A percentile compares a stretch with the other conserved stretches of the same genome.
These are phyloP conservation scores for Phalacrocorax pelagicus DNA, from an alignment of 2,113 vertebrate genomes.

Conservation along the genomic window DNA sequence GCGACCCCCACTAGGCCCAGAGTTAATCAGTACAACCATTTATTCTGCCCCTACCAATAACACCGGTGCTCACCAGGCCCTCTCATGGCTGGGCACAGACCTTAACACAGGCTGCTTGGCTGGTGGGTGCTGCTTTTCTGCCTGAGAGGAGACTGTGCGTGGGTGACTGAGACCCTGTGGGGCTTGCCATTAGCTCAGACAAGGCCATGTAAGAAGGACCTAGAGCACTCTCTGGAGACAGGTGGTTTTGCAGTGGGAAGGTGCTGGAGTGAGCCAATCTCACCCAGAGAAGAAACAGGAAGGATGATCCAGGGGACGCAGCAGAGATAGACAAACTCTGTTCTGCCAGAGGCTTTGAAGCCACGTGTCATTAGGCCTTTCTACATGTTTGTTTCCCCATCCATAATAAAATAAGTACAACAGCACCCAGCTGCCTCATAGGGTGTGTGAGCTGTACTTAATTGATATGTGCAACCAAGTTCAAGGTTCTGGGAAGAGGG, in stretches of 20 bases:
- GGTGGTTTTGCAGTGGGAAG: not conserved
- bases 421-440: conserved; percentile 35
- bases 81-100: not conserved
- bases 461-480: not conserved
- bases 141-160: accelerated
- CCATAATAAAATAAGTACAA: conserved; percentile 57
- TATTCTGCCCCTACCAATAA: not conserved
- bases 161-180: not conserved
- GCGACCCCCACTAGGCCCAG: not conserved
- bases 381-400: conserved; percentile 45
- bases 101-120: not conserved
- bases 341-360: not conserved
- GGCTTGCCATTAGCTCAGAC: not conserved
- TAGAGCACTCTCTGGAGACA: not conserved
- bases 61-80: not conserved
- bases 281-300: not conserved
- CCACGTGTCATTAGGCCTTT: conserved; percentile 19
- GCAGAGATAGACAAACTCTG: accelerated
- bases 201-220: accelerated
- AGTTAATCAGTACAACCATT: not conserved
- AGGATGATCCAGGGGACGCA: accelerated
- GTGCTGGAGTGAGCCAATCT: not conserved
- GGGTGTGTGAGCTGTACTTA: conserved; percentile 47
- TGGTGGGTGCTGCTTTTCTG: accelerated
- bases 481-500: conserved; percentile 27